These are phyloP conservation scores for Scaeva pyrastri DNA, from an alignment of 2,888 invertebrate species.

Conservation along the genomic window DNA sequence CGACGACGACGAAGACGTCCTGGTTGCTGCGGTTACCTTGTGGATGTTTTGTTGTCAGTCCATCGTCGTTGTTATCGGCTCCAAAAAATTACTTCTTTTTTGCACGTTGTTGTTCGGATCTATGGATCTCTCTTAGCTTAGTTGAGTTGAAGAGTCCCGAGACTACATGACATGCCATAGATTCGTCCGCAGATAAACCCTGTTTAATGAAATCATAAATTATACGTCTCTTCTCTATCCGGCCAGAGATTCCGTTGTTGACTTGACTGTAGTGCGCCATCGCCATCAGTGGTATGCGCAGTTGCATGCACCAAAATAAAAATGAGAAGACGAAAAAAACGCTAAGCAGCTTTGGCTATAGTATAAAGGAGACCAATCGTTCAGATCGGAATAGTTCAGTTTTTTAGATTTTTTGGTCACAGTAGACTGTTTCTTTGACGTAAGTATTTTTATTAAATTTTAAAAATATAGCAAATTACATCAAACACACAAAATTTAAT, in stretches of 20 bases:
- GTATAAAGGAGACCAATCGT: conserved; percentile 56
- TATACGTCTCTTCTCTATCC: conserved; percentile 77
- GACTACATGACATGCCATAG: conserved; percentile 80
- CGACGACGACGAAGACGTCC: conserved; percentile 22
- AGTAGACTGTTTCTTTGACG: neutral
- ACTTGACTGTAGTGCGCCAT: conserved; percentile 23
- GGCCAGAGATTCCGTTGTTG: conserved; percentile 63
- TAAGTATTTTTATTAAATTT: too few relatives aligned
- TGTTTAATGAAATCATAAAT: conserved; percentile 83
- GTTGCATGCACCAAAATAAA: conserved; percentile 49
- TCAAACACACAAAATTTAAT: too few relatives aligned
- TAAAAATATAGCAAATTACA: too few relatives aligned
- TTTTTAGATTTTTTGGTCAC: neutral
- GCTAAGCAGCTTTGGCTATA: conserved; percentile 26
- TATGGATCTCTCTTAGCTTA: conserved; percentile 65
- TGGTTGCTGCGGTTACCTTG: conserved; percentile 42
- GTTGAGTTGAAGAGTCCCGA: conserved; percentile 63
- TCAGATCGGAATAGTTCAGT: conserved; percentile 20
- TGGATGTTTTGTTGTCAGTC: conserved; percentile 66
- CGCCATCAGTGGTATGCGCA: conserved; percentile 61
- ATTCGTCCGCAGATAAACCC: conserved; percentile 82
- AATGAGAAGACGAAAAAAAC: conserved; percentile 24
- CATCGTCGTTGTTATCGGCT: conserved; percentile 76
- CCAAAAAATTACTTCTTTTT: conserved; percentile 77
- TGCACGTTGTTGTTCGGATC: conserved; percentile 76